Conservation (phyloP, 2,888 invertebrate genomes). For the Plagiodera versicolora region DNA sequence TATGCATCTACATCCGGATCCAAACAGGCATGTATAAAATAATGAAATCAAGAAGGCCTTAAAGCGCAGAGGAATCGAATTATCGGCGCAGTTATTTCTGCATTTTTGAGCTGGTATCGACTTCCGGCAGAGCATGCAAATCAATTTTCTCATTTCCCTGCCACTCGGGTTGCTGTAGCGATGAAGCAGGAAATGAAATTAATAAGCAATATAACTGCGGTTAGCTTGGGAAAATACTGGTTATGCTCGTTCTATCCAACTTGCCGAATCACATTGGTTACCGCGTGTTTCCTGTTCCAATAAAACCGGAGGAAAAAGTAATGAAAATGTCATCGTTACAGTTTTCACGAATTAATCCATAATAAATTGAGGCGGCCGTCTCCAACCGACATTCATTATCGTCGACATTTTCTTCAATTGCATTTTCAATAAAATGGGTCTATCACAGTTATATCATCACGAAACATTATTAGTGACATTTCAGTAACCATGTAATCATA, state of each 20-base stretch:
- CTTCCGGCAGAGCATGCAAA: conserved; percentile 11
- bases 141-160: conserved; percentile 20
- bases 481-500: too few relatives aligned
- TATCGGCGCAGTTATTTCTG: background rate
- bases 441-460: too few relatives aligned
- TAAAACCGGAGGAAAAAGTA: too few relatives aligned
- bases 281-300: conserved; percentile 1
- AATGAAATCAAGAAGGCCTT: background rate
- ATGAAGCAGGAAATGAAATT: conserved; percentile 18
- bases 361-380: too few relatives aligned
- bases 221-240: conserved; percentile 12
- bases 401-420: too few relatives aligned
- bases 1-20: background rate
- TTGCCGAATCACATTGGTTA: conserved; percentile 1
- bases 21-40: background rate
- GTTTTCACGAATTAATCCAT: too few relatives aligned
- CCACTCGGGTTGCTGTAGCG: conserved; percentile 14
- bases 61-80: background rate
- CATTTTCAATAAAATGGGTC: too few relatives aligned
- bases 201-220: conserved; percentile 19
- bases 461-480: too few relatives aligned
- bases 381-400: too few relatives aligned
- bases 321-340: too few relatives aligned
- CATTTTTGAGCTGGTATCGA: background rate
- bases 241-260: conserved; percentile 16